Evolutionary conservation across 2,888 invertebrate genomes (phyloP).

Genomic region (Melieria picta): DNA sequence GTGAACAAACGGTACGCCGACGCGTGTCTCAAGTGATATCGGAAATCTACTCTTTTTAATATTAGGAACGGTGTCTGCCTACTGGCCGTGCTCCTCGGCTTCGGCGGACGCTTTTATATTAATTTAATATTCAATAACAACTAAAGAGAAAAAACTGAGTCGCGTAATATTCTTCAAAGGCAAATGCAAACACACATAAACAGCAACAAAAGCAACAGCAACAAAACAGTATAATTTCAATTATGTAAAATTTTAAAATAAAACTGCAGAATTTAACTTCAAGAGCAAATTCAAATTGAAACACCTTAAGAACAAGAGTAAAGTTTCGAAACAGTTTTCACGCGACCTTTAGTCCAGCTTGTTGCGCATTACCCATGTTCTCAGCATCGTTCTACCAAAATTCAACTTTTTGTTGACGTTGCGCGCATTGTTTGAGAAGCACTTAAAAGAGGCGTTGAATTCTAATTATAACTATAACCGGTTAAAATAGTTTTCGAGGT

Average conservation of each 20-base stretch:
- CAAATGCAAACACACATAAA: conserved; percentile 25
- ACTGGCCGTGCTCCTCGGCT: conserved; percentile 59
- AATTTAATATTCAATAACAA: conserved; percentile 58
- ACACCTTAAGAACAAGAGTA: not conserved
- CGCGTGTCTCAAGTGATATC: conserved; percentile 90
- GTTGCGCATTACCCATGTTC: too few species aligned
- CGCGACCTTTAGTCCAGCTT: too few species aligned
- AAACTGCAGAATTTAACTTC: not conserved
- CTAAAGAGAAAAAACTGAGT: conserved; percentile 36
- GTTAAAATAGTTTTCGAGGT: too few species aligned
- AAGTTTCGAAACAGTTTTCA: not conserved
- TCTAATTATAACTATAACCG: too few species aligned
- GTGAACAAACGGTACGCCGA: conserved; percentile 95
- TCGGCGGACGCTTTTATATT: conserved; percentile 62
- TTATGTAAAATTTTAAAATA: conserved; percentile 26
- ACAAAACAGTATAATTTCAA: conserved; percentile 42
- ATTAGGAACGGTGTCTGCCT: conserved; percentile 63
- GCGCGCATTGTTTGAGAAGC: too few species aligned
- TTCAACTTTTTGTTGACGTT: too few species aligned
- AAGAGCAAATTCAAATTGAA: conserved; percentile 1
- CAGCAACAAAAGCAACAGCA: conserved; percentile 37
- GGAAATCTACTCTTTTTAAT: conserved; percentile 65
- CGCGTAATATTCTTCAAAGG: too few species aligned
- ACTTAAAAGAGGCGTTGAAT: too few species aligned
- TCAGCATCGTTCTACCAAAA: too few species aligned